A percentile compares a stretch with the other conserved stretches of the same genome.
phyloP scores from a whole-genome alignment of 2,888 invertebrate genomes.

The Gymnoscelis rufifasciata region DNA sequence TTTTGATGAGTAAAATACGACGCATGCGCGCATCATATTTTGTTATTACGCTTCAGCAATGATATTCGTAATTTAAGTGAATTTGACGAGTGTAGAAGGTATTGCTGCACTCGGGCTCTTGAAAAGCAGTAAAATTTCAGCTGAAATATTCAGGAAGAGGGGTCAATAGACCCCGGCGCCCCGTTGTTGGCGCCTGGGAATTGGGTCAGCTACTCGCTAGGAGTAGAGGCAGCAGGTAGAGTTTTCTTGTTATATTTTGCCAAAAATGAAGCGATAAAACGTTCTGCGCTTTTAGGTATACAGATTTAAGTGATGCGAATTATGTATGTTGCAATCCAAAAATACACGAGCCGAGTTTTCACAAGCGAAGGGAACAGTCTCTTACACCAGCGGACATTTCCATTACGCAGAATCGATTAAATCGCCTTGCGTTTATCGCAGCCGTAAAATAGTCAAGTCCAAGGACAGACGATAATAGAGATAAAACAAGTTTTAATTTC shows the following conservation, averaged over 20 bases:
- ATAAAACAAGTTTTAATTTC: not conserved
- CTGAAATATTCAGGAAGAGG: slow-evolving; percentile 24
- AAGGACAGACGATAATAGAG: slow-evolving; percentile 22
- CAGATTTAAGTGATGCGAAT: too few relatives aligned
- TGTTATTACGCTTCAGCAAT: not conserved
- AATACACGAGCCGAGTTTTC: too few relatives aligned
- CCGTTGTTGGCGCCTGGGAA: slow-evolving; percentile 31
- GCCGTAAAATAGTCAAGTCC: slow-evolving; percentile 32
- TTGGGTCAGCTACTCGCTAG: slow-evolving; percentile 26
- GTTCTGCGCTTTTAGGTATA: slow-evolving; percentile 13
- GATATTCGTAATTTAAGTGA: too few relatives aligned
- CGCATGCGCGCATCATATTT: not conserved
- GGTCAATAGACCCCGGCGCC: slow-evolving; percentile 46
- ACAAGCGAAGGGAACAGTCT: not conserved
- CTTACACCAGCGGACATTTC: not conserved
- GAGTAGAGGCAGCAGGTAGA: slow-evolving; percentile 27
- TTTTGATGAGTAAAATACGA: not conserved
- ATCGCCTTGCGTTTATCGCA: slow-evolving; percentile 14
- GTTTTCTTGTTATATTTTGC: slow-evolving; percentile 6
- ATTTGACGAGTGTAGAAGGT: not conserved
- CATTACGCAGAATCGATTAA: slow-evolving; percentile 6
- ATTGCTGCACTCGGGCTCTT: not conserved
- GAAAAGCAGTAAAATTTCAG: slow-evolving; percentile 10
- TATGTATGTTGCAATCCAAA: too few relatives aligned
- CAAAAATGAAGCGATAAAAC: slow-evolving; percentile 20